phyloP scores from a whole-genome alignment of 2,888 invertebrate genomes.

The Vesta saturnalis region DNA sequence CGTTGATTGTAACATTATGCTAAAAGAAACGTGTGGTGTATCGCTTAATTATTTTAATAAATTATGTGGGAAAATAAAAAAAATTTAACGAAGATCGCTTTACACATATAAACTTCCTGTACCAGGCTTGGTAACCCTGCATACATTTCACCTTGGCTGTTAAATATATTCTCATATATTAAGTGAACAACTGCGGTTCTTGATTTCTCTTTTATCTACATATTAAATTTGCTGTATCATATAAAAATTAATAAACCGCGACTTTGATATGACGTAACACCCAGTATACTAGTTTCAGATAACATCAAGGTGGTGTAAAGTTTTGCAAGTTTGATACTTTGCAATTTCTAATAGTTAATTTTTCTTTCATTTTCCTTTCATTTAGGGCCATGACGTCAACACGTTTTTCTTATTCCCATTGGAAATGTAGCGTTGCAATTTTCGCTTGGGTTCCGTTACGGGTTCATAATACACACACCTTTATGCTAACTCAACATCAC shows the following conservation, averaged over 20 bases:
- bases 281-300: neutral
- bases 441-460: neutral
- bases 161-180: neutral
- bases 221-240: conserved; percentile 13
- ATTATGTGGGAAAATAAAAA: no score
- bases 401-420: neutral
- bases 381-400: neutral
- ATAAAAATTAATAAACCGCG: conserved; percentile 13
- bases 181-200: neutral
- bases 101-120: no score
- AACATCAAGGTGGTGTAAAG: no score
- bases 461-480: conserved; percentile 1
- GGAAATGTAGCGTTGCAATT: neutral
- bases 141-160: neutral
- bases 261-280: neutral
- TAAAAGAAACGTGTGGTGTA: no score
- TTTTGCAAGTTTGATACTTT: neutral
- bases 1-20: no score
- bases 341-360: neutral
- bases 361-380: neutral
- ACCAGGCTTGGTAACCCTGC: neutral
- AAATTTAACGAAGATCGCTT: no score
- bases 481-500: conserved; percentile 1
- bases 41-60: no score
- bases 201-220: conserved; percentile 9